These are phyloP conservation scores for Chamaea fasciata DNA, from an alignment of 2,113 vertebrate genomes.

Conservation along the genomic window DNA sequence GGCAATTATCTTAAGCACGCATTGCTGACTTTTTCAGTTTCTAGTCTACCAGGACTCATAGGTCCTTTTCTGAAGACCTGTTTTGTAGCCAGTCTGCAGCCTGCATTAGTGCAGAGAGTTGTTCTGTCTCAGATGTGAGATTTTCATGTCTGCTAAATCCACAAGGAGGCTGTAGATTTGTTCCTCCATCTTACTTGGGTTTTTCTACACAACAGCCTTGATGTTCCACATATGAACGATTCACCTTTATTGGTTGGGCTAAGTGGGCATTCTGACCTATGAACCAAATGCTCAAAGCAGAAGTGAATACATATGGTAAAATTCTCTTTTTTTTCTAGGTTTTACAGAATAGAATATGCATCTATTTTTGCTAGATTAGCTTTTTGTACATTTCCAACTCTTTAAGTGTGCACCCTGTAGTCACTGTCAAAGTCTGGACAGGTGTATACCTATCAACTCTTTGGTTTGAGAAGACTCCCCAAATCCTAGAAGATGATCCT, in stretches of 20 bases:
- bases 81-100: not conserved
- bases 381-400: not conserved
- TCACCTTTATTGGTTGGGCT: not conserved
- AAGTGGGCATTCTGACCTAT: not conserved
- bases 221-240: rapidly evolving
- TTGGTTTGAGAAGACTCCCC: not conserved
- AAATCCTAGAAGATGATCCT: not conserved
- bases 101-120: not conserved
- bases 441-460: not conserved
- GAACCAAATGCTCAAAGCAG: not conserved
- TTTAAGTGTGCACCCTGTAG: not conserved
- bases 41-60: not conserved
- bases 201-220: not conserved
- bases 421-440: not conserved
- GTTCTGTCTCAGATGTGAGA: not conserved
- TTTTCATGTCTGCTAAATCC: not conserved
- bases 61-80: not conserved
- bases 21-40: not conserved
- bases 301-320: not conserved
- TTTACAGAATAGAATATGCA: not conserved
- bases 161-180: rapidly evolving
- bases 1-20: not conserved
- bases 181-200: not conserved
- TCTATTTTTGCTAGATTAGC: not conserved
- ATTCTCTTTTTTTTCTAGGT: not conserved